phyloP scores from a whole-genome alignment of 2,888 invertebrate genomes.

The Tachina grossa region DNA sequence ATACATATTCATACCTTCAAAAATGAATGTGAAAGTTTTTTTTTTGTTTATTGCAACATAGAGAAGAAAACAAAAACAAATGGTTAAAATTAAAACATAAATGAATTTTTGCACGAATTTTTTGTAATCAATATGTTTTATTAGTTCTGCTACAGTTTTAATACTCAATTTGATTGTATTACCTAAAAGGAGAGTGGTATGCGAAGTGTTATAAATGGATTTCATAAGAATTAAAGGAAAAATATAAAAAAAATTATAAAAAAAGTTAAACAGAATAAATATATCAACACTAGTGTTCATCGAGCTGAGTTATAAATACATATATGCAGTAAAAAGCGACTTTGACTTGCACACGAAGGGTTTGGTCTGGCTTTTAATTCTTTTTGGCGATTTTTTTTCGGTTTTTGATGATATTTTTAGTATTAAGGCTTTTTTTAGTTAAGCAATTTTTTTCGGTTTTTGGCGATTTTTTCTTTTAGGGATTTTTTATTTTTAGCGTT shows the following conservation, averaged over 20 bases:
- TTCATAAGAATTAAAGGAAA: background rate
- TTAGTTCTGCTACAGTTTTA: slow-evolving; percentile 64
- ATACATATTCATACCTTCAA: slow-evolving; percentile 21
- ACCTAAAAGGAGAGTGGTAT: slow-evolving; percentile 20
- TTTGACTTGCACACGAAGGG: too few relatives aligned
- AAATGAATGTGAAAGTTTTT: slow-evolving; percentile 64
- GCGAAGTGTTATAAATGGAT: slow-evolving; percentile 3
- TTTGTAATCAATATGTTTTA: slow-evolving; percentile 61
- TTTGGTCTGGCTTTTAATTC: rapidly evolving
- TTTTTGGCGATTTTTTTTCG: too few relatives aligned
- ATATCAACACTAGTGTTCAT: too few relatives aligned
- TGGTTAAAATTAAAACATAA: slow-evolving; percentile 48
- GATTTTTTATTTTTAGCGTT: too few relatives aligned
- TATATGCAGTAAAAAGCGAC: too few relatives aligned
- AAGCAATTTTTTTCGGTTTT: too few relatives aligned
- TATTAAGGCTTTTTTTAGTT: too few relatives aligned
- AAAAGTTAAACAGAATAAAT: too few relatives aligned
- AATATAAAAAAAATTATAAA: background rate
- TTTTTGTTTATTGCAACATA: background rate
- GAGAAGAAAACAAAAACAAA: background rate
- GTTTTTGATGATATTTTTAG: too few relatives aligned
- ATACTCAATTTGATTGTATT: slow-evolving; percentile 1
- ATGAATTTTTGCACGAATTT: slow-evolving; percentile 66
- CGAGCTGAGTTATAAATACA: too few relatives aligned
- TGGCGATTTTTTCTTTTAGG: too few relatives aligned